These are phyloP conservation scores for Zosterops hypoxanthus DNA, from an alignment of 2,113 vertebrate species.

Conservation along the genomic window DNA sequence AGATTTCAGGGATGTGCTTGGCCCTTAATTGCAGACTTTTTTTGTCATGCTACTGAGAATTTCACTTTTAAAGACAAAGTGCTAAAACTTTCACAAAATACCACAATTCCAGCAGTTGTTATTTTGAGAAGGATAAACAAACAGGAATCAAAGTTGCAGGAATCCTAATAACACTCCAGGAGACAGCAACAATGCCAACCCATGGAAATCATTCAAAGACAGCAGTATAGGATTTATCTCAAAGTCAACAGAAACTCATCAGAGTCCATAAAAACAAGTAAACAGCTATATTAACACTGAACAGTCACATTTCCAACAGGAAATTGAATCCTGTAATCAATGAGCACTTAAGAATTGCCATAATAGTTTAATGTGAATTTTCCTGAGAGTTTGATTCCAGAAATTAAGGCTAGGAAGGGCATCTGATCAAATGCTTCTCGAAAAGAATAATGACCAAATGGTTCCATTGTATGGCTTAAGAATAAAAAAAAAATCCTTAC, in stretches of 20 bases:
- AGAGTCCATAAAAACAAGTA: neutral
- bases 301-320: constrained; percentile 6
- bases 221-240: constrained; percentile 35
- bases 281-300: constrained; percentile 9
- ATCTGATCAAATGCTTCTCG: constrained; percentile 59
- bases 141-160: constrained; percentile 16
- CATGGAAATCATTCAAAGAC: neutral
- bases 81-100: neutral
- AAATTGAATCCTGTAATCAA: constrained; percentile 64
- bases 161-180: constrained; percentile 10
- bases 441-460: constrained; percentile 64
- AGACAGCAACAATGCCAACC: neutral
- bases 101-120: neutral
- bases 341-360: constrained; percentile 30
- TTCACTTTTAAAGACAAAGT: neutral
- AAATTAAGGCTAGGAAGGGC: neutral
- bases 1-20: neutral
- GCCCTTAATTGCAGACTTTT: neutral
- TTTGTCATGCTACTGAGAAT: neutral
- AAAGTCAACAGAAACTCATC: constrained; percentile 49
- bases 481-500: neutral
- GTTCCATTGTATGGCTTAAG: constrained; percentile 32
- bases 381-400: constrained; percentile 27
- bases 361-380: constrained; percentile 34
- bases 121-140: constrained; percentile 22